phyloP scores from a whole-genome alignment of 2,888 invertebrate genomes.

The Neoascia interrupta region DNA sequence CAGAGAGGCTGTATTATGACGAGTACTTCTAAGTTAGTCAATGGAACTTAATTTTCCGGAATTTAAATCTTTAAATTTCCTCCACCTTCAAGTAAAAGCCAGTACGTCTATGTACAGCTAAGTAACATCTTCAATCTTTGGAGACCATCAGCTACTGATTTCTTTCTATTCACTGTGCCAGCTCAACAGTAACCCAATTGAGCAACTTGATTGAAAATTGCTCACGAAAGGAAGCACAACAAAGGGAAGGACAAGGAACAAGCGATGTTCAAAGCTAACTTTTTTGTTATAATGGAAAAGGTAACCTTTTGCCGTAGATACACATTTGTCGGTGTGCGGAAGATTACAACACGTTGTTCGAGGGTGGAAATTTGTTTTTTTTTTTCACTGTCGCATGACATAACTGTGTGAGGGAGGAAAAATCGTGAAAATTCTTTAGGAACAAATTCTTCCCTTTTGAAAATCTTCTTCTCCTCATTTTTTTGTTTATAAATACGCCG shows the following conservation, averaged over 20 bases:
- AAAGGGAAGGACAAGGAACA: conserved; percentile 7
- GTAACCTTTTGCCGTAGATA: conserved; percentile 46
- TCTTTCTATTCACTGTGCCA: too few relatives aligned
- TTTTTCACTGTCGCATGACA: conserved; percentile 44
- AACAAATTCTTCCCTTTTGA: conserved; percentile 18
- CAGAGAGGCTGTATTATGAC: too few relatives aligned
- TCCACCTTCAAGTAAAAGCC: too few relatives aligned
- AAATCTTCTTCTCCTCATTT: conserved; percentile 45
- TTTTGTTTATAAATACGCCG: conserved; percentile 51
- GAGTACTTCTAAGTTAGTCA: too few relatives aligned
- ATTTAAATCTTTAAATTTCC: too few relatives aligned
- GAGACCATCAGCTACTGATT: too few relatives aligned
- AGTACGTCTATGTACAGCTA: too few relatives aligned
- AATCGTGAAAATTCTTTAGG: conserved; percentile 38
- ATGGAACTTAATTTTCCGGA: too few relatives aligned
- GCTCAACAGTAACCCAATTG: conserved; percentile 60
- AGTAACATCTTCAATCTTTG: too few relatives aligned
- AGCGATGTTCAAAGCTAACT: background rate
- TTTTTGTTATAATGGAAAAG: background rate
- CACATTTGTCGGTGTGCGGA: conserved; percentile 9
- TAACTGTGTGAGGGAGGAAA: conserved; percentile 27
- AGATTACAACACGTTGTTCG: conserved; percentile 17
- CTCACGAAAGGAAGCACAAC: conserved; percentile 7
- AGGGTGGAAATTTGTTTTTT: too few relatives aligned
- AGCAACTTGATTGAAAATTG: conserved; percentile 60